Base-by-base conservation (phyloP, 1,140 invertebrate species). In the Penaeus chinensis region DNA sequence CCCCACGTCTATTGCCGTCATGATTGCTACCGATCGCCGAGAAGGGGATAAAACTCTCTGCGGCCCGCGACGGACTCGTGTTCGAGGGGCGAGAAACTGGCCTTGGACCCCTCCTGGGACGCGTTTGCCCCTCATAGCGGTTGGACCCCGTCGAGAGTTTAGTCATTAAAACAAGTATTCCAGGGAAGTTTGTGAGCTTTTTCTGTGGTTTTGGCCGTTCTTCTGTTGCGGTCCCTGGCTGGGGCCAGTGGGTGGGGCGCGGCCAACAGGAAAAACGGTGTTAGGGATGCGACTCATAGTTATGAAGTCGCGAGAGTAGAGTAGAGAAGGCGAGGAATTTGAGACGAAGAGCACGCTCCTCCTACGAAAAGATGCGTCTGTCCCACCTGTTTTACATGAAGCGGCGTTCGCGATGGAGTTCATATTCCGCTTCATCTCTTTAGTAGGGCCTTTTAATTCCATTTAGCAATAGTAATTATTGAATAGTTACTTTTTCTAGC, bases 141-240 rank as follows among this genome's bases (percentile, higher is more conserved):
- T 87, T 87, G 61, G 69, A 42, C 20, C 80, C 86, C 16, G 74
- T 22, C 18, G 86, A 61, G 19, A 81, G 80, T 42, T 81, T 27
- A 2, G 86, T 87, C 80, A 87, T 87, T 19, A 87, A n/a, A 87
- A n/a, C 32, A 87, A 42, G 71, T 83, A 87, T 22, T 71, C 81
- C 16, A 81, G 86, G 11, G 80, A 27, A 13, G 79, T n/a, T n/a
- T n/a, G n/a, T n/a, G 3, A 54, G 86, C 65, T 18, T 24, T 18
- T 24, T 22, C 54, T 66, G 66, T 22, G 79, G 60, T n/a, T n/a
- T n/a, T n/a, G n/a, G n/a, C n/a, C 20, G 13, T 47, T 47, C 18
- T 76, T 47, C n/a, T 74, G 78, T 66, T 82, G 80, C 22, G 76
- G 66, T 27, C 61, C 80, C 27, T 60, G n/a, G n/a, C n/a, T n/a